Evolutionary conservation across 2,113 vertebrate species (phyloP).

Genomic region (Origma solitaria): DNA sequence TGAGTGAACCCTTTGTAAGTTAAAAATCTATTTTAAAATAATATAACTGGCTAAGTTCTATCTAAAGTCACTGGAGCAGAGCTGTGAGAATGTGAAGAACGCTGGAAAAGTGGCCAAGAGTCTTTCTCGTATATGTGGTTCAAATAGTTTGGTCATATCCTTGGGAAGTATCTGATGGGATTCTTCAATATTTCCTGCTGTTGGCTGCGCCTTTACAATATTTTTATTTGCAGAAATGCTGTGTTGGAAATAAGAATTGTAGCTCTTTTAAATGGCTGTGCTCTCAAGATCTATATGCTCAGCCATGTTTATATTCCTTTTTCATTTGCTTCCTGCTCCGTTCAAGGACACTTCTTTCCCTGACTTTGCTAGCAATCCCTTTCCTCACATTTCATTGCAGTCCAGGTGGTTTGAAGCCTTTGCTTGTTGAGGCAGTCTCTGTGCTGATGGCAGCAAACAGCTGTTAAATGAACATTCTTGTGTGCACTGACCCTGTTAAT

Average conservation of each 20-base stretch:
- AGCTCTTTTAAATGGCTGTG: background rate
- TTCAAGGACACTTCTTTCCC: background rate
- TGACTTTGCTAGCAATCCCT: background rate
- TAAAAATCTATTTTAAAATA: background rate
- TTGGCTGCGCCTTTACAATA: background rate
- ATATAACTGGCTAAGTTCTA: background rate
- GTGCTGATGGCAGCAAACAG: conserved; percentile 22
- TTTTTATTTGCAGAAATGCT: background rate
- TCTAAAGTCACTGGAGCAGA: background rate
- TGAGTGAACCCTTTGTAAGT: background rate
- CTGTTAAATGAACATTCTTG: conserved; percentile 55
- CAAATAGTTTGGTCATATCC: background rate
- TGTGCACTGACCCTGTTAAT: conserved; percentile 65
- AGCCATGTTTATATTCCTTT: background rate
- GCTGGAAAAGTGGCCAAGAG: background rate
- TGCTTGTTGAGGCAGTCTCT: conserved; percentile 22
- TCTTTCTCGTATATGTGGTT: background rate
- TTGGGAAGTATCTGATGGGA: background rate
- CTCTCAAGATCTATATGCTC: background rate
- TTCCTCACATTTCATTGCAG: background rate
- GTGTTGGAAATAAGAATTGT: background rate
- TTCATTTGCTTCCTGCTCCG: conserved; percentile 34
- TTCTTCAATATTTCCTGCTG: background rate
- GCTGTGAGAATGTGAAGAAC: background rate
- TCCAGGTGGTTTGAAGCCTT: background rate